phyloP scores from a whole-genome alignment of 2,888 invertebrate species.

The Euplexia lucipara region DNA sequence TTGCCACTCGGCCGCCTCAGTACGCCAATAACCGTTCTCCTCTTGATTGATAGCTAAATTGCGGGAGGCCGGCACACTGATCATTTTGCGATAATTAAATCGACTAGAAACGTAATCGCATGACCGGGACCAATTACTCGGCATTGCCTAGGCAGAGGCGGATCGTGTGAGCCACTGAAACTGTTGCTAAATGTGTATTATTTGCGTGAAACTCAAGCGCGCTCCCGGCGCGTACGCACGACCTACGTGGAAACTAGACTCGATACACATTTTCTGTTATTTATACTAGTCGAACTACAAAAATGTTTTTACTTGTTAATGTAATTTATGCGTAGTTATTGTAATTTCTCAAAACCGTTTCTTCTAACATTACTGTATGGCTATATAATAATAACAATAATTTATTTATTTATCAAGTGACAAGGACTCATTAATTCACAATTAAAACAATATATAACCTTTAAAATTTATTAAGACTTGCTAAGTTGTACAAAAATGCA shows the following conservation, averaged over 20 bases:
- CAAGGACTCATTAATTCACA: no score
- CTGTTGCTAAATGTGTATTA: constrained; percentile 83
- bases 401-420: no score
- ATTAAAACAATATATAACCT: no score
- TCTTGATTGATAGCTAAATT: constrained; percentile 91
- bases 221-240: constrained; percentile 73
- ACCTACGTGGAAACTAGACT: constrained; percentile 46
- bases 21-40: constrained; percentile 78
- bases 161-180: constrained; percentile 87
- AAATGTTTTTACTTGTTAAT: background rate
- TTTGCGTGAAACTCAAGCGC: constrained; percentile 85
- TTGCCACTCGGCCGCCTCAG: constrained; percentile 68
- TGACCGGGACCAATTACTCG: constrained; percentile 89
- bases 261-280: constrained; percentile 26
- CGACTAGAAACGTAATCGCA: constrained; percentile 90
- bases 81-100: constrained; percentile 91
- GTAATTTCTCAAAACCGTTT: background rate
- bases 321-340: constrained; percentile 1
- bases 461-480: constrained; percentile 8
- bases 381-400: no score
- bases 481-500: background rate
- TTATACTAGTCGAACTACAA: background rate
- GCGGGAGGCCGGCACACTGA: constrained; percentile 87
- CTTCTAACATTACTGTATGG: background rate
- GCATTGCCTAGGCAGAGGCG: constrained; percentile 86